These are phyloP conservation scores for Dolichoris vasculosae DNA, from an alignment of 1,140 invertebrate species.

Conservation along the genomic window DNA sequence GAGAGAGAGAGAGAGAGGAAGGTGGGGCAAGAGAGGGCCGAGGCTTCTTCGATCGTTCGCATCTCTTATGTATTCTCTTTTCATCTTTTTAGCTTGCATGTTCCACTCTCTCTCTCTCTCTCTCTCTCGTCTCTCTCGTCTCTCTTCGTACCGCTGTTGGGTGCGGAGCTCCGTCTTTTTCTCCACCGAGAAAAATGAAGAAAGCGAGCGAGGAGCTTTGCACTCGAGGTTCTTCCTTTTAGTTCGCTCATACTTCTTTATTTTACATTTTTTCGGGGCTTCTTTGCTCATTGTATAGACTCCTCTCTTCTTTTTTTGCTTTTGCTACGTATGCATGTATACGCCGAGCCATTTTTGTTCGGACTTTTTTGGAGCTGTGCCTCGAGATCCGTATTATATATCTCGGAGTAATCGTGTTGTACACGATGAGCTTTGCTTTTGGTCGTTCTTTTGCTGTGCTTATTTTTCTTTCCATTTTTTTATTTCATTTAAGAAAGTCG, in stretches of 20 bases:
- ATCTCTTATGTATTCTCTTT: conserved; percentile 34
- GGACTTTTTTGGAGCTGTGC: conserved; percentile 12
- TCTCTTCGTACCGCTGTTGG: background rate
- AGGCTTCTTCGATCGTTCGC: conserved; percentile 63
- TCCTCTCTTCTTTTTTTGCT: conserved; percentile 12
- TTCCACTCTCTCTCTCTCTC: conserved; percentile 13
- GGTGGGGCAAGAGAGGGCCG: conserved; percentile 57
- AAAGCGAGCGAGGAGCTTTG: background rate
- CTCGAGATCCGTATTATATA: conserved; percentile 2
- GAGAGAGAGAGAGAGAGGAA: conserved; percentile 19
- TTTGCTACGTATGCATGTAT: background rate
- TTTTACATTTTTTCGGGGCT: conserved; percentile 1
- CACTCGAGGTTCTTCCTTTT: conserved; percentile 20
- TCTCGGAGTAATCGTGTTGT: conserved; percentile 36
- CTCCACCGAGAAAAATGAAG: conserved; percentile 21
- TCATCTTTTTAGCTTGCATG: conserved; percentile 2
- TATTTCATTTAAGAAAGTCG: background rate
- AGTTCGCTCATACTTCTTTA: background rate
- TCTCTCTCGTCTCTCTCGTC: conserved; percentile 28
- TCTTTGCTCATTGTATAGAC: background rate
- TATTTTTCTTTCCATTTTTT: background rate
- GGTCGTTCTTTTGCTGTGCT: background rate
- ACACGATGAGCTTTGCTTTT: conserved; percentile 48
- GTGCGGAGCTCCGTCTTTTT: background rate
- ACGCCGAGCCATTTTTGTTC: conserved; percentile 17